These are phyloP conservation scores for Sylvietta virens DNA, from an alignment of 2,113 vertebrate species.

Conservation along the genomic window DNA sequence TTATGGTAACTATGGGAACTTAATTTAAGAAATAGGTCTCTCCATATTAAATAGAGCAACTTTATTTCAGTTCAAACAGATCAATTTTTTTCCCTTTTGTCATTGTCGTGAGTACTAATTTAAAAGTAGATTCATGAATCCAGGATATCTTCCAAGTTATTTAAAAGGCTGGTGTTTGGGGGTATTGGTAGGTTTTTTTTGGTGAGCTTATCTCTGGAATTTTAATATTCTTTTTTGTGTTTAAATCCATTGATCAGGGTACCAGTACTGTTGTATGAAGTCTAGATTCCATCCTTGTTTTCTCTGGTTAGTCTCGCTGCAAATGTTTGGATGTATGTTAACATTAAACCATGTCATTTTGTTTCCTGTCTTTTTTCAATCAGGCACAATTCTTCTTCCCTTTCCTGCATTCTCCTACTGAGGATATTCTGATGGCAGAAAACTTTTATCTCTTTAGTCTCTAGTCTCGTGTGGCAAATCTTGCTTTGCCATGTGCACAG, in stretches of 20 bases:
- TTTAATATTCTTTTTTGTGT: background rate
- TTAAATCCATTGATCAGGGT: background rate
- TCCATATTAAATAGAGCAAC: background rate
- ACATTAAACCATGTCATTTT: background rate
- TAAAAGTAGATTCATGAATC: background rate
- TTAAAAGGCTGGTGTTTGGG: background rate
- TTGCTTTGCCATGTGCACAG: background rate
- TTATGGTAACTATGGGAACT: slow-evolving; percentile 6
- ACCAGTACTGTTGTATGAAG: background rate
- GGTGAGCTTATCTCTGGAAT: background rate
- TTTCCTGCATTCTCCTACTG: background rate
- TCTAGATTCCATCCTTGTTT: background rate
- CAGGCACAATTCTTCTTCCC: background rate
- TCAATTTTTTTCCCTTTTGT: background rate
- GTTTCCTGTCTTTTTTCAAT: background rate
- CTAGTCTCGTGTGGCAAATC: background rate
- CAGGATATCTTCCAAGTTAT: background rate
- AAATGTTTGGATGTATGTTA: background rate
- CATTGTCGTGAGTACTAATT: background rate
- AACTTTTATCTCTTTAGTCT: background rate
- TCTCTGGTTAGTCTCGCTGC: background rate
- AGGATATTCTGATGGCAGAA: background rate
- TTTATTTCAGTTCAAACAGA: background rate
- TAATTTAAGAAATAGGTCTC: background rate
- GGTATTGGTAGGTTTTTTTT: background rate